Evolutionary conservation across 1,140 invertebrate genomes (phyloP).

Genomic region (Trachymyrmex septentrionalis): DNA sequence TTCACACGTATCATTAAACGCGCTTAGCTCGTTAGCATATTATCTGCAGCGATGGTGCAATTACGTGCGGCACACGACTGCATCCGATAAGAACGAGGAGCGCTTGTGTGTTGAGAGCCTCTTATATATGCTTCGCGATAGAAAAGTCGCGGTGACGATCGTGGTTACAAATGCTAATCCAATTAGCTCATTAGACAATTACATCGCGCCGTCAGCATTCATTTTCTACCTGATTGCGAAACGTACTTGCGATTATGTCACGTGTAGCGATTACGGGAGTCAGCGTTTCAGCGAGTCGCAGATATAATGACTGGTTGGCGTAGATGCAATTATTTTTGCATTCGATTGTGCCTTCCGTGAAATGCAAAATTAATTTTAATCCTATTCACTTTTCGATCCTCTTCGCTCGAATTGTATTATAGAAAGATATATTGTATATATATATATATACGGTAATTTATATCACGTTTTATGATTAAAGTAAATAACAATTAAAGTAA

Average conservation of each 20-base stretch:
- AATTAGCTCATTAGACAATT: constrained; percentile 77
- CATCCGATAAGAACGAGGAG: constrained; percentile 76
- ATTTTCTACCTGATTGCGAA: constrained; percentile 66
- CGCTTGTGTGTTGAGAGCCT: constrained; percentile 44
- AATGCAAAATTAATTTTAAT: constrained; percentile 12
- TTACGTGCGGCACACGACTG: constrained; percentile 78
- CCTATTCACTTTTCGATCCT: neutral
- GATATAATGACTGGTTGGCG: constrained; percentile 18
- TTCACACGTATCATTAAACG: constrained; percentile 81
- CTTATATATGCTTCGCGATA: constrained; percentile 44
- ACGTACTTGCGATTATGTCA: constrained; percentile 53
- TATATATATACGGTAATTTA: neutral
- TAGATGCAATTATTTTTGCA: neutral
- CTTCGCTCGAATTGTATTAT: neutral
- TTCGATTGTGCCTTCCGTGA: neutral
- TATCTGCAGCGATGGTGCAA: constrained; percentile 78
- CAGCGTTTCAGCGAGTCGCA: constrained; percentile 32
- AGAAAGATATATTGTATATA: neutral
- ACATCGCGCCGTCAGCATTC: constrained; percentile 54
- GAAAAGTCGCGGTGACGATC: constrained; percentile 60
- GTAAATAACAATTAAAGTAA: too few species aligned
- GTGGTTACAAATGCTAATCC: constrained; percentile 71
- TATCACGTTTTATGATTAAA: neutral
- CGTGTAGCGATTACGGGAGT: constrained; percentile 57
- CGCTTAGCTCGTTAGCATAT: constrained; percentile 81